These are phyloP conservation scores for Eretmochelys imbricata DNA, from an alignment of 2,113 vertebrate genomes.

Conservation along the genomic window DNA sequence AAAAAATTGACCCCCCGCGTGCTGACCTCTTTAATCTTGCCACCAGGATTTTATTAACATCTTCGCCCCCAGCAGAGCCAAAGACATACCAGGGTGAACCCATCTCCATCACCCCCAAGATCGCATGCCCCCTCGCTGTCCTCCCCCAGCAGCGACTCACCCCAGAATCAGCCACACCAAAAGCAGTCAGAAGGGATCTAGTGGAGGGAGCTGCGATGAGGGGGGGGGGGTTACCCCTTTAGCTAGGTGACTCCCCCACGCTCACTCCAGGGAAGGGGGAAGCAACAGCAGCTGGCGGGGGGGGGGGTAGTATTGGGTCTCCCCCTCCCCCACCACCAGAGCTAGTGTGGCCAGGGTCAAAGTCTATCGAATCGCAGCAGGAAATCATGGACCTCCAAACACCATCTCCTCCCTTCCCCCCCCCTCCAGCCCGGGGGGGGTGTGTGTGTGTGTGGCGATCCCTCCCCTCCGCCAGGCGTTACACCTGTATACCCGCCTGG, in stretches of 20 bases:
- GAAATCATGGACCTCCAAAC: background rate
- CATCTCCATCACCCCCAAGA: no score
- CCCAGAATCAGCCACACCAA: background rate
- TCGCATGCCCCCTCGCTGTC: background rate
- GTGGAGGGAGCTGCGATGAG: background rate
- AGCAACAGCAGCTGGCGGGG: background rate
- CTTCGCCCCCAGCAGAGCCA: background rate
- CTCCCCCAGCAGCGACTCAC: no score
- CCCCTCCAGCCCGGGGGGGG: background rate
- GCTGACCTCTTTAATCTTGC: background rate
- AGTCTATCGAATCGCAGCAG: background rate
- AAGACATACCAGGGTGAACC: no score
- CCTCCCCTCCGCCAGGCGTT: background rate
- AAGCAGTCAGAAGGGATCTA: no score
- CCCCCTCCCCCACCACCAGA: background rate
- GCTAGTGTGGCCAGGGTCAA: background rate
- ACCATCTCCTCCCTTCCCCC: background rate
- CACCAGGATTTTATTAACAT: background rate
- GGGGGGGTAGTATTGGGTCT: background rate
- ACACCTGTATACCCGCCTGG: background rate
- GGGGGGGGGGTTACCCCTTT: no score
- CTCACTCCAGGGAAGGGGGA: background rate
- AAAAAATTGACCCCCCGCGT: background rate
- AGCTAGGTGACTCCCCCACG: no score
- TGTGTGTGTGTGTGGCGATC: no score